phyloP scores from a whole-genome alignment of 2,888 invertebrate species.

The Drosophila setosimentum region DNA sequence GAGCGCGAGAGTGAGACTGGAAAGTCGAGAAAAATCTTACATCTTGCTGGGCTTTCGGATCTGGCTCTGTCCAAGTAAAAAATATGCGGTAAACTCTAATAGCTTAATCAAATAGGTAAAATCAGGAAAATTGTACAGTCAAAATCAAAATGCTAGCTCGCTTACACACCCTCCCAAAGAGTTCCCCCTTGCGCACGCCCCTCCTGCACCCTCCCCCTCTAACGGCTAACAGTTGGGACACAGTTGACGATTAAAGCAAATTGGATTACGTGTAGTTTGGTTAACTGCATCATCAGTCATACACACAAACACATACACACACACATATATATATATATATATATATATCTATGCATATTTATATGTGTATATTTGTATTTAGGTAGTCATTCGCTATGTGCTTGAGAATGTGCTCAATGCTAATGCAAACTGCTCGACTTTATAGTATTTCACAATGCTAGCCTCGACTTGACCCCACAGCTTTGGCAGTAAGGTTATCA shows the following conservation, averaged over 20 bases:
- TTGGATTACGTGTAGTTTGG: constrained; percentile 73
- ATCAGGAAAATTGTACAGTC: constrained; percentile 68
- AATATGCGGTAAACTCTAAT: constrained; percentile 37
- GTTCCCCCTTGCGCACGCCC: background rate
- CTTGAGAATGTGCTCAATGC: background rate
- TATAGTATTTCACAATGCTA: constrained; percentile 5
- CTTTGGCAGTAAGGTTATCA: constrained; percentile 44
- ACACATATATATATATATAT: background rate
- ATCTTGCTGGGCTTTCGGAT: constrained; percentile 42
- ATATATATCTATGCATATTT: background rate
- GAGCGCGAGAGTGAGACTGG: background rate
- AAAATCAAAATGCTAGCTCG: constrained; percentile 63
- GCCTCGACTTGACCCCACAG: constrained; percentile 24
- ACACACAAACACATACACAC: constrained; percentile 8
- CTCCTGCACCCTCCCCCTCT: background rate
- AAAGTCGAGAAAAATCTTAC: constrained; percentile 45
- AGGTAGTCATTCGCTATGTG: background rate
- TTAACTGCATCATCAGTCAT: constrained; percentile 33
- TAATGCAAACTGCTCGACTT: constrained; percentile 1
- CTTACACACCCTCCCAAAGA: background rate
- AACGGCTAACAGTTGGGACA: constrained; percentile 9
- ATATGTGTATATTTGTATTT: background rate
- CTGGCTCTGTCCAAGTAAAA: constrained; percentile 35
- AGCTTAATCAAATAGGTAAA: constrained; percentile 77
- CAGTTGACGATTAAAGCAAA: constrained; percentile 50